Percentiles rank a stretch among this genome's conserved stretches.
phyloP scores from a whole-genome alignment of 1,140 invertebrate genomes.

The Hypsibius dujardini region DNA sequence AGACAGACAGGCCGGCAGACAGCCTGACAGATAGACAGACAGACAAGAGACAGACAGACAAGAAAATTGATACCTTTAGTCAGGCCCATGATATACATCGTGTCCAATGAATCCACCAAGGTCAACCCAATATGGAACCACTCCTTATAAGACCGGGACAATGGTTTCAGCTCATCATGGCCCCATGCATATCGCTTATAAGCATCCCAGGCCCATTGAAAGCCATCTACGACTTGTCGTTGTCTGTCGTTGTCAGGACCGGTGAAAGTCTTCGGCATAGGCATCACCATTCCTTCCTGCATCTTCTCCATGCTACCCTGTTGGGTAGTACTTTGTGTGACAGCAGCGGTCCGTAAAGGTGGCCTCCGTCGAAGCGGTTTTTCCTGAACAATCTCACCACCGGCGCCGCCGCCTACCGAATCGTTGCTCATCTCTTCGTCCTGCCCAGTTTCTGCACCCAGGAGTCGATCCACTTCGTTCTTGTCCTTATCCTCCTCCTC shows the following conservation, averaged over 20 bases:
- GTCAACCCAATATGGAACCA: slow-evolving; percentile 83
- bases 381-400: not conserved
- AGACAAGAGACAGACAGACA: too few species aligned
- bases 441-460: not conserved
- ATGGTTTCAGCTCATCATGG: slow-evolving; percentile 74
- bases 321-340: not conserved
- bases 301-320: not conserved
- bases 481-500: not conserved
- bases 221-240: slow-evolving; percentile 59
- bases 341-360: too few species aligned
- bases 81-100: slow-evolving; percentile 75
- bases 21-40: too few species aligned
- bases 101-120: slow-evolving; percentile 73
- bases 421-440: slow-evolving; percentile 3
- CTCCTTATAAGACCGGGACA: slow-evolving; percentile 55
- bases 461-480: not conserved
- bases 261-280: slow-evolving; percentile 28
- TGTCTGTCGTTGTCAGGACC: slow-evolving; percentile 59
- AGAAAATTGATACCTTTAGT: slow-evolving; percentile 46
- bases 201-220: slow-evolving; percentile 73
- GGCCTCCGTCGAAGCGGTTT: too few species aligned
- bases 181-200: slow-evolving; percentile 84
- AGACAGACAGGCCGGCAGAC: too few species aligned
- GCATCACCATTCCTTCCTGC: slow-evolving; percentile 13
- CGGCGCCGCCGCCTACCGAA: not conserved